Evolutionary conservation across 2,113 vertebrate species (phyloP), one percentile per base, ranked within the genome.

Genomic region (Orientallactaga bullata): DNA sequence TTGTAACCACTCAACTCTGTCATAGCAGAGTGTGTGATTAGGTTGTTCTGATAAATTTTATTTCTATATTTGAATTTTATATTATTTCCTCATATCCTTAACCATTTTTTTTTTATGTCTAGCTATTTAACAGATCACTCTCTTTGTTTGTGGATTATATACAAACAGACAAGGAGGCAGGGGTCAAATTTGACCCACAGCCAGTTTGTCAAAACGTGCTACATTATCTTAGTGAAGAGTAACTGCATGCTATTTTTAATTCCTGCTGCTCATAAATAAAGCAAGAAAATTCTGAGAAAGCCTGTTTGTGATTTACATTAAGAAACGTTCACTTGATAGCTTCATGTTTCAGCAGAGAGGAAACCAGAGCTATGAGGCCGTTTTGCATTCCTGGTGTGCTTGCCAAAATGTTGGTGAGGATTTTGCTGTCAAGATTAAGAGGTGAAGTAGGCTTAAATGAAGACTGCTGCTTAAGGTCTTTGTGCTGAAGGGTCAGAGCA

Each of bases 361-460:
- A 97, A 97, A 93, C 92, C 66, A 95, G 95, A 89, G 71, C 80
- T 96, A 84, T 96, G 96, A 97, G 96, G 91, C 68, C 37, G 92
- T 68, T 96, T 97, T 97, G 97, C 82, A 35, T 90, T 95, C 88
- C 88, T 18, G 66, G n/a, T 88, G 51, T 94, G 61, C 86, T 96
- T 96, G 98, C 98, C 97, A 98, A 98, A 92, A 85, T 96, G 97
- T 98, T 97, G 97, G 96, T 96, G 89, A 97, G 85, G 88, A 82
- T 96, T 98, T 97, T 96, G 69, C 95, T 97, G 96, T 97, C 97
- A 98, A 55, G 63, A 97, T 89, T 96, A 97, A 96, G 97, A 97
- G 95, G 95, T 11, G 47, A 97, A 95, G 91, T 37, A 95, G 76
- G 58, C 92, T 96, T 91, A 97, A 96, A 96, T 96, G 96, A 97